phyloP scores from a whole-genome alignment of 1,140 invertebrate genomes.

The Bicyclus anynana region DNA sequence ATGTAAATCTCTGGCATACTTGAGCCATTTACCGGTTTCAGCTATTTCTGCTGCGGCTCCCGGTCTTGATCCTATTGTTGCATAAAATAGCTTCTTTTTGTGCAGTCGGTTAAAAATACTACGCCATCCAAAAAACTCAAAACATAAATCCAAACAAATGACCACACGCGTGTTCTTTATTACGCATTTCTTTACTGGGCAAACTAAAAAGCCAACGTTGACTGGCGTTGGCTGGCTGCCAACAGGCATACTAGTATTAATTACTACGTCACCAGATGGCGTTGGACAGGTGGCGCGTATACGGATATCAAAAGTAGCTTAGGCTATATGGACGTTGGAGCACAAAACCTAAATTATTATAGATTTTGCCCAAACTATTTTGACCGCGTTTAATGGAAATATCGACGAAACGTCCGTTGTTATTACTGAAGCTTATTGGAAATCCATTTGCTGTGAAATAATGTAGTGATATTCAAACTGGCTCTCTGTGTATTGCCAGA shows the following conservation, averaged over 20 bases:
- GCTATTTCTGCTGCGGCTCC: too few relatives aligned
- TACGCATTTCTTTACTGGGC: neutral
- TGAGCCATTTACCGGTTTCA: too few relatives aligned
- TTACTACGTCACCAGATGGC: constrained; percentile 56
- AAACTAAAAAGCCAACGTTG: constrained; percentile 26
- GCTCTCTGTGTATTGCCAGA: too few relatives aligned
- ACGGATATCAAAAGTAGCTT: constrained; percentile 21
- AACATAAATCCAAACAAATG: constrained; percentile 1
- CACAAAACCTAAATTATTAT: neutral
- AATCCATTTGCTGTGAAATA: neutral
- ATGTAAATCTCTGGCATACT: too few relatives aligned
- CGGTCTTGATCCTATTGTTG: too few relatives aligned
- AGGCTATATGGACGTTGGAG: constrained; percentile 3
- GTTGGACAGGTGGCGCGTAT: constrained; percentile 36
- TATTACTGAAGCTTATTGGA: neutral
- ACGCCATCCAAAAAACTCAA: too few relatives aligned
- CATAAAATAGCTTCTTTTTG: too few relatives aligned
- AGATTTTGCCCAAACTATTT: neutral
- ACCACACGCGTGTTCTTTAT: constrained; percentile 10
- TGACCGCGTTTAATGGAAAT: neutral
- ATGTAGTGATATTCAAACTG: too few relatives aligned
- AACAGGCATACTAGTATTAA: constrained; percentile 44
- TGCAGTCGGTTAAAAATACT: too few relatives aligned
- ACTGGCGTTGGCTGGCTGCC: constrained; percentile 16
- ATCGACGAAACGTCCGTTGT: neutral